Percentiles rank a stretch among this genome's conserved stretches.
Conservation (phyloP, 1,140 invertebrate species). For the Brachionus manjavacas region DNA sequence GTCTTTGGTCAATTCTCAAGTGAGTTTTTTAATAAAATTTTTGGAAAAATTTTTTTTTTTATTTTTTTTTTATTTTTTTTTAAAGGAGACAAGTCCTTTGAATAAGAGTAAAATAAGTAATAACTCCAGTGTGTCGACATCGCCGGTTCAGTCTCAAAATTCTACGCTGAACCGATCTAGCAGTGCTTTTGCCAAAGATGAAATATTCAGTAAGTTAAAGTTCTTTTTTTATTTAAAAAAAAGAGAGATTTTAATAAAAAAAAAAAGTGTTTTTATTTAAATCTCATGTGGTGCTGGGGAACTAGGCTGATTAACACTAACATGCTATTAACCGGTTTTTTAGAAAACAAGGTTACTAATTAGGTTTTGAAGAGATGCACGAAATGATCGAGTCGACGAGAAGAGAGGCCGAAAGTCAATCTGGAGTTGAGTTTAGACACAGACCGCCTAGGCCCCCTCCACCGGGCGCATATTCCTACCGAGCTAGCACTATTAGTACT, state of each 20-base stretch:
- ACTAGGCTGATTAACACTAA: neutral
- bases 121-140: neutral
- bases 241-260: constrained; percentile 2
- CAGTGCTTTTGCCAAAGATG: constrained; percentile 9
- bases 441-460: constrained; percentile 16
- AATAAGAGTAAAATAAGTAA: constrained; percentile 8
- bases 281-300: neutral
- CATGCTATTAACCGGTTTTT: neutral
- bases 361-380: neutral
- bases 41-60: neutral
- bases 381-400: neutral
- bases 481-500: neutral
- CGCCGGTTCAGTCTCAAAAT: constrained; percentile 10
- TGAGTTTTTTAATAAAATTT: neutral
- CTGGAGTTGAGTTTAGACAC: neutral
- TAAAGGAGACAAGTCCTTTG: neutral
- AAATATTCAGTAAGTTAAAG: constrained; percentile 5
- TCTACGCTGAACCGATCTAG: neutral
- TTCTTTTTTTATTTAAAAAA: neutral
- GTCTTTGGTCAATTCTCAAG: neutral
- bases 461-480: neutral
- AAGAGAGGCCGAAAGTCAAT: neutral
- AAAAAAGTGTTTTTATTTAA: neutral
- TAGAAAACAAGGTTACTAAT: neutral
- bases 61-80: too few relatives aligned